These are phyloP conservation scores for Neofelis nebulosa DNA, from an alignment of 2,113 vertebrate species.

Conservation along the genomic window DNA sequence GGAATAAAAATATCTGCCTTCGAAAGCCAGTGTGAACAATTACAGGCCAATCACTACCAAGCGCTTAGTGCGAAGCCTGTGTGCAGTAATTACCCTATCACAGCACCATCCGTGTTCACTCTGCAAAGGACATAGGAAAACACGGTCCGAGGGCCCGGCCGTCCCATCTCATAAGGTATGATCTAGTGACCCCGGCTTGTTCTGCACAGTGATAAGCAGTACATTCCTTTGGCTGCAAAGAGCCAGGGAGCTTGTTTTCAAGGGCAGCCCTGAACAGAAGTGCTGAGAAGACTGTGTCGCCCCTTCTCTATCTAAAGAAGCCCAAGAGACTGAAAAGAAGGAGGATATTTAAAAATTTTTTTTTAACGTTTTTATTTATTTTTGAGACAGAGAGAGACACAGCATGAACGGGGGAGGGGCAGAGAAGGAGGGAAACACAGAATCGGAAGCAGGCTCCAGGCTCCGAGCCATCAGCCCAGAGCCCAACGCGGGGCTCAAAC, in stretches of 20 bases:
- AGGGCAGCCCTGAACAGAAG: neutral
- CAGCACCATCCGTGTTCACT: neutral
- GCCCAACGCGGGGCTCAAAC: too few relatives aligned
- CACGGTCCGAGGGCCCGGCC: accelerated
- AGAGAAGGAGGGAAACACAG: too few relatives aligned
- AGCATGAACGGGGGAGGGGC: too few relatives aligned
- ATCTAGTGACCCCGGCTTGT: neutral
- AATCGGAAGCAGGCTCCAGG: too few relatives aligned
- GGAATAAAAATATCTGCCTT: neutral
- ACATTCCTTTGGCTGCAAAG: neutral
- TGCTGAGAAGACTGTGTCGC: neutral
- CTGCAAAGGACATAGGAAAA: neutral
- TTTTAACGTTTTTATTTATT: too few relatives aligned
- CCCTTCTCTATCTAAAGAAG: neutral
- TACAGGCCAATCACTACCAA: accelerated
- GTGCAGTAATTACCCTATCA: neutral
- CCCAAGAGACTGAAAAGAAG: neutral
- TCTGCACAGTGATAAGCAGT: neutral
- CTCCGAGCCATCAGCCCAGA: too few relatives aligned
- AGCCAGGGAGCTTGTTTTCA: neutral
- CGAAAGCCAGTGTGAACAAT: neutral
- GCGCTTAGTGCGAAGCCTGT: neutral
- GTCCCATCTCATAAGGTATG: accelerated
- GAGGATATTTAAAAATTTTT: neutral
- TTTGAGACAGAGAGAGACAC: too few relatives aligned